Evolutionary conservation across 2,113 vertebrate genomes (phyloP).

Genomic region (Heterocephalus glaber): DNA sequence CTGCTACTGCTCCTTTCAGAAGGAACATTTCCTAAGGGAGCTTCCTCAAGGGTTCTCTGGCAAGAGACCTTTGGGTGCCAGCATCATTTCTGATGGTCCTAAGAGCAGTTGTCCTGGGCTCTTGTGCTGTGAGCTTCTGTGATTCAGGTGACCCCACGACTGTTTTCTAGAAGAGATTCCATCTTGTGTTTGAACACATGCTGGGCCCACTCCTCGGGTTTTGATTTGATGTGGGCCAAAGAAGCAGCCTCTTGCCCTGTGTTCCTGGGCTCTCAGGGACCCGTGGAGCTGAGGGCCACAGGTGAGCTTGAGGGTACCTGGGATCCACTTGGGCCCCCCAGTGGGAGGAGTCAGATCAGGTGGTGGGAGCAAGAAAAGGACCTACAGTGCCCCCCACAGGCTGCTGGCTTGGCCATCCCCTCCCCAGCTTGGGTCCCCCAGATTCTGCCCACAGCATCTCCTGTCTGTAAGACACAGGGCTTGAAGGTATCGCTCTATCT

Average conservation of each 20-base stretch:
- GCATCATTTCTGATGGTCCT: not conserved
- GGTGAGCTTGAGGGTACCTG: not conserved
- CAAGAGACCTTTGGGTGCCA: not conserved
- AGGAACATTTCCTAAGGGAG: not conserved
- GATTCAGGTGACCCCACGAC: not conserved
- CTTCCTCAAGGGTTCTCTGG: not conserved
- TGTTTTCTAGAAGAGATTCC: not conserved
- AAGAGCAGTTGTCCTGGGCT: rapidly evolving
- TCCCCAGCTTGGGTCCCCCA: rapidly evolving
- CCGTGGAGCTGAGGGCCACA: not conserved
- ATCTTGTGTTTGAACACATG: not conserved
- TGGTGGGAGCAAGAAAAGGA: not conserved
- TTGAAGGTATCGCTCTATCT: rapidly evolving
- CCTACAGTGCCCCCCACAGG: not conserved
- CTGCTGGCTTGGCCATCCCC: not conserved
- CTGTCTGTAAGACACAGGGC: too few species aligned
- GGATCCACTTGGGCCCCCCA: not conserved
- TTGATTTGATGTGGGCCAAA: too few species aligned
- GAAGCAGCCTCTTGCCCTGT: not conserved
- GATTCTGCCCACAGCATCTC: rapidly evolving
- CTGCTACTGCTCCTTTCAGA: not conserved
- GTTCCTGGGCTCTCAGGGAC: rapidly evolving
- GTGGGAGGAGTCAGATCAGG: not conserved
- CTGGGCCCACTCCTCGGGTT: not conserved
- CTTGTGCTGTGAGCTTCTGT: not conserved